Evolutionary conservation across 1,140 invertebrate species (phyloP), one percentile per base, ranked within the genome.

Genomic region (Lepidostoma basale): DNA sequence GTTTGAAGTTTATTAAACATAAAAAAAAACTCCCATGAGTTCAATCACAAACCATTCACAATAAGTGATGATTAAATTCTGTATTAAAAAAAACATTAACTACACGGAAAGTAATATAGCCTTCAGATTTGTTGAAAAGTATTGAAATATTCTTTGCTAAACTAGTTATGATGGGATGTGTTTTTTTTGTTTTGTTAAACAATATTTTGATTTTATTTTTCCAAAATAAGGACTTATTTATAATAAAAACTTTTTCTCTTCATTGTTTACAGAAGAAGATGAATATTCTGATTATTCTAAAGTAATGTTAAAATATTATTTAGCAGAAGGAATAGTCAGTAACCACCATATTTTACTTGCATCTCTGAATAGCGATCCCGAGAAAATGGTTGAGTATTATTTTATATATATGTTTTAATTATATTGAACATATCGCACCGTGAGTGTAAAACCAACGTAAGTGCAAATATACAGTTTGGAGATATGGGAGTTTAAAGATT

Each of bases 241-340:
- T 58, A 47, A 58, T 66, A 6, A 18, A 26, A 20, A 39, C 16
- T 22, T 25, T 3, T 63, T 52, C 36, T 42, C 23, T 66, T 33
- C 45, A 47, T n/a, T 56, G n/a, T n/a, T 85, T 86, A 62, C 78
- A 92, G 93, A 95, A 79, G 92, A 95, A 85, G 93, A 95, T 82
- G 82, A 83, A 2, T 88, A 89, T 77, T 88, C 88, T 28, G 87
- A 82, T 40, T 92, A 94, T 77, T 87, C 90, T 23, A 88, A 90
- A 80, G 80, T 92, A 25, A 78, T 95, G 67, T 78, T 88, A 12
- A 94, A 92, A 77, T 94, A 94, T 78, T 96, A 92, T 72, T 77
- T 93, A 70, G 90, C 92, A 23, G 93, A 96, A 84, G 92, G 92
- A 33, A 78, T 93, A 28, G 85, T 88, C 12, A 88, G 85, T 67